These are phyloP conservation scores for Styela plicata DNA, from an alignment of 23 tunicate species.

Conservation along the genomic window DNA sequence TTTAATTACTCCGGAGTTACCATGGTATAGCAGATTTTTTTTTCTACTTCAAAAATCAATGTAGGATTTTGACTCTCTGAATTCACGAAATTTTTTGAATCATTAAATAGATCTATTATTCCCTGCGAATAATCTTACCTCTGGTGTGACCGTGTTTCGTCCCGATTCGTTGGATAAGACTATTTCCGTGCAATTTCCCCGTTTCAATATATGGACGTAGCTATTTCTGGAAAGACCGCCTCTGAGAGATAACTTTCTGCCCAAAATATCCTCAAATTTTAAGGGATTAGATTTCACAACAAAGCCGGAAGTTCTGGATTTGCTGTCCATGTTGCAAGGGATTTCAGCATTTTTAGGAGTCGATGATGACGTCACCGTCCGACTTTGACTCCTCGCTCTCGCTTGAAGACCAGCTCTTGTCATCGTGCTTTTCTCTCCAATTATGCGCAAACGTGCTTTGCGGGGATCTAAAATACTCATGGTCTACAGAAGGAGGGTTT, in stretches of 20 bases:
- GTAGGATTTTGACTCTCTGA: no score
- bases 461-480: constrained; percentile 8
- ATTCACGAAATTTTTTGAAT: no score
- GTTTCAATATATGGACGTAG: constrained; percentile 41
- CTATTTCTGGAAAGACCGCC: constrained; percentile 23
- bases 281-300: neutral
- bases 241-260: neutral
- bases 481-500: constrained; percentile 13
- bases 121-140: no score
- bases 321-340: neutral
- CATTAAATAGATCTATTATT: no score
- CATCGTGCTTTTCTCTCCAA: neutral
- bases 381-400: neutral
- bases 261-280: neutral
- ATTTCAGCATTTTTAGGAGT: neutral
- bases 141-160: constrained; percentile 48
- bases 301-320: neutral
- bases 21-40: no score
- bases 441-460: neutral
- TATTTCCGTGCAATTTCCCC: constrained; percentile 66
- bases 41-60: no score
- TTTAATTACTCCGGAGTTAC: no score
- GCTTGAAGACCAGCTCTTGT: neutral
- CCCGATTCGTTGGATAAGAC: constrained; percentile 48
- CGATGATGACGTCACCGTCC: neutral